Evolutionary conservation across 2,113 vertebrate genomes (phyloP).

Genomic region (Tragelaphus imberbis): DNA sequence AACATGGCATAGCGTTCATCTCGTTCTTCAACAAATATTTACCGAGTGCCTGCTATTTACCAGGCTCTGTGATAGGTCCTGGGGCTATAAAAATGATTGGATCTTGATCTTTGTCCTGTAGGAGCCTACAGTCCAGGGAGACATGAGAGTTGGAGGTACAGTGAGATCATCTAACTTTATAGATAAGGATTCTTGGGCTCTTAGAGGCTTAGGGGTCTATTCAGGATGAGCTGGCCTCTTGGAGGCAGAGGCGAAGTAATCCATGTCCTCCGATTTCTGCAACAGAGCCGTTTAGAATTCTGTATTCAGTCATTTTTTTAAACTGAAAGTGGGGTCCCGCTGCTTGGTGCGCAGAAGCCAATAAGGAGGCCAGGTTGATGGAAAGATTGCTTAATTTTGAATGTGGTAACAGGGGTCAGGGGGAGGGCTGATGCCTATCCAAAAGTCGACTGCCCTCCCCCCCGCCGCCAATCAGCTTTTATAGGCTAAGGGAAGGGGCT

Average conservation of each 20-base stretch:
- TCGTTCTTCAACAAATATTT: slow-evolving; percentile 46
- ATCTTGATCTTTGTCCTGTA: not conserved
- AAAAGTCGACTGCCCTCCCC: not conserved
- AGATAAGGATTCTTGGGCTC: not conserved
- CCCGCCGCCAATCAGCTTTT: not conserved
- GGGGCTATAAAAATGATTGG: not conserved
- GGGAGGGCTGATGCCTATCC: not conserved
- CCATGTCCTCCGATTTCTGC: not conserved
- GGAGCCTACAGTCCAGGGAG: not conserved
- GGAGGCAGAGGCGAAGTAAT: not conserved
- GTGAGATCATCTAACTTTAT: not conserved
- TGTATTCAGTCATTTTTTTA: not conserved
- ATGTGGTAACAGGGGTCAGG: not conserved
- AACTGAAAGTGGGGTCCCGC: not conserved
- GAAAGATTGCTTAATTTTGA: not conserved
- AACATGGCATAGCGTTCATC: not conserved
- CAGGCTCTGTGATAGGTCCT: not conserved
- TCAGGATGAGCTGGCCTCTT: not conserved
- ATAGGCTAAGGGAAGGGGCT: not conserved
- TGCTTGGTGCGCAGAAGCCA: accelerated
- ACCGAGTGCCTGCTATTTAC: not conserved
- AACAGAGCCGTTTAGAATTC: not conserved
- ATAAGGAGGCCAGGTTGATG: not conserved
- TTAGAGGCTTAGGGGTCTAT: not conserved
- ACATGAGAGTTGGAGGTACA: not conserved